Evolutionary conservation across 2,797 vertebrate genomes (phyloP).

Genomic region (Lithobates pipiens): DNA sequence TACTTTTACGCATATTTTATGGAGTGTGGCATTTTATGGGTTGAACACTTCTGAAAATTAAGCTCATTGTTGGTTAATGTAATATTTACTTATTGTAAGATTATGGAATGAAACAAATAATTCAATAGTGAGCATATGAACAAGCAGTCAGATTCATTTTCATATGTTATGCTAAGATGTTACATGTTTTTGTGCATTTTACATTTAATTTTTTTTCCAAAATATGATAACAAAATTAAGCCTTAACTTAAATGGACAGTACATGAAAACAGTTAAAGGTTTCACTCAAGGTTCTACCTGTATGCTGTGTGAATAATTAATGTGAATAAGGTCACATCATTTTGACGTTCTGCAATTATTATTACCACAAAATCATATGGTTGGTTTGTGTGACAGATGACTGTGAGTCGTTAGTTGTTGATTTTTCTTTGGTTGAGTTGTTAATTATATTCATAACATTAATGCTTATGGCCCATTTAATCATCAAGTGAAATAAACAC

Average conservation of each 20-base stretch:
- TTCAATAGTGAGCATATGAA: too few relatives aligned
- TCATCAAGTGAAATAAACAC: slow-evolving; percentile 39
- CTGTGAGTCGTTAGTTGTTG: slow-evolving; percentile 32
- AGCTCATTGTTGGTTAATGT: too few relatives aligned
- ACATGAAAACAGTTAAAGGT: background rate
- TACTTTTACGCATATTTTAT: too few relatives aligned
- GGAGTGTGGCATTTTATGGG: too few relatives aligned
- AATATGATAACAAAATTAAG: too few relatives aligned
- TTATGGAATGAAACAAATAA: too few relatives aligned
- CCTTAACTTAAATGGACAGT: background rate
- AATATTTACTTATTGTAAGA: too few relatives aligned
- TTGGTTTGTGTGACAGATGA: slow-evolving; percentile 27
- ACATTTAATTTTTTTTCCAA: too few relatives aligned
- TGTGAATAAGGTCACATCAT: background rate
- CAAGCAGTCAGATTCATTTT: too few relatives aligned
- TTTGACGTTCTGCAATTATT: slow-evolving; percentile 5
- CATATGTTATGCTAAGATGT: too few relatives aligned
- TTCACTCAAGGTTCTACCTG: background rate
- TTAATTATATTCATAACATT: slow-evolving; percentile 47
- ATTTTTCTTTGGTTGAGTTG: slow-evolving; percentile 33
- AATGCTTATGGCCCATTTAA: slow-evolving; percentile 27
- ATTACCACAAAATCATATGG: slow-evolving; percentile 24
- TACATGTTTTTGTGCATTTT: too few relatives aligned
- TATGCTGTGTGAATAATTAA: background rate
- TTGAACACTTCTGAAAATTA: too few relatives aligned